Evolutionary conservation across 2,888 invertebrate genomes (phyloP), one percentile per base, ranked within the genome.

Genomic region (Venustoraphidia nigricollis): DNA sequence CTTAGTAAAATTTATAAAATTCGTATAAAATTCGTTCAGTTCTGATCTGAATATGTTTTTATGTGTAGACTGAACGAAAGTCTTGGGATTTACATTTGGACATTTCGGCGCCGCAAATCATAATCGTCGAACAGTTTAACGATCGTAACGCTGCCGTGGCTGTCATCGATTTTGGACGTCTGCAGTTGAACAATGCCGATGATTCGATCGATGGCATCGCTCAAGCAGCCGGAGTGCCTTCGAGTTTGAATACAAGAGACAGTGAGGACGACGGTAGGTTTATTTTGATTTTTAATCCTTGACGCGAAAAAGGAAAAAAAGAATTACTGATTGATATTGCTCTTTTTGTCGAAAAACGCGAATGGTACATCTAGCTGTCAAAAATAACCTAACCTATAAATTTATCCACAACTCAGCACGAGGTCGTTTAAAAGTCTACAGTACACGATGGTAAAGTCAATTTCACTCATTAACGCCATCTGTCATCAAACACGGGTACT

Each of bases 21-120:
- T n/a, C n/a, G n/a, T 17, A 4, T 4, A 17, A 17, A 17, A 2
- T 17, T 17, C 17, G 17, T 17, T 3, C 17, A 17, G 27, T 27
- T 43, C 48, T 46, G 34, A n/a, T 38, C 14, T 27, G 44, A 48
- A 39, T 27, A 37, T 48, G 47, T 48, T 51, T 36, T 45, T 47
- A 13, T 46, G 59, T 58, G 27, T 56, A 81, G 80, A 71, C 72
- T 46, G 75, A 79, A 51, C 73, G 86, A 4, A 79, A 79, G 14
- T 77, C 79, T 11, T 94, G 93, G 93, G 86, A 89, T 53, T 71
- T 95, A 52, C 83, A 90, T 61, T 72, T 95, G 55, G 91, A 95
- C 65, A 87, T 96, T 53, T 88, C 88, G 5, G 94, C 95, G 2
- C 95, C 95, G 1, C 91, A 93, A 64, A 88, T 96, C 54, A 77